Conservation (phyloP, 2,888 invertebrate species). For the Cephonodes hylas region DNA sequence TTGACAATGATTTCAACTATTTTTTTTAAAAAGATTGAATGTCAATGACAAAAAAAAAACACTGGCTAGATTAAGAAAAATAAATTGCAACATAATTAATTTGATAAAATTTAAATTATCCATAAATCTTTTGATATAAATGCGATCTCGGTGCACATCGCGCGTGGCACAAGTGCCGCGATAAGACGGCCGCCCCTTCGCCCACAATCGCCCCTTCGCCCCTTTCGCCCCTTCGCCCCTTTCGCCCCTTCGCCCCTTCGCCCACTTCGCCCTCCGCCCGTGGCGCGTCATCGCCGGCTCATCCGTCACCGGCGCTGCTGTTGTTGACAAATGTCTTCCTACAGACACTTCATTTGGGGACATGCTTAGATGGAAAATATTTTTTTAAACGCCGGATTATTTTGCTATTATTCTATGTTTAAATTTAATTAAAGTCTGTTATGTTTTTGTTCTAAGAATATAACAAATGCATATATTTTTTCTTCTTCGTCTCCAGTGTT, state of each 20-base stretch:
- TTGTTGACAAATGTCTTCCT: constrained; percentile 62
- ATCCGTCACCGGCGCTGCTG: constrained; percentile 63
- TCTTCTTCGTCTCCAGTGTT: no score
- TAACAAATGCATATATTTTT: no score
- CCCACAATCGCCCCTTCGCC: not conserved
- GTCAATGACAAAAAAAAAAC: not conserved
- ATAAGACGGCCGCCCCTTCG: constrained; percentile 8
- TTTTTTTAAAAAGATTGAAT: no score
- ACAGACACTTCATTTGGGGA: constrained; percentile 46
- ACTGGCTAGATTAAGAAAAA: no score
- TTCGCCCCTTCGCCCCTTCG: constrained; percentile 25
- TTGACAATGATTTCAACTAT: no score
- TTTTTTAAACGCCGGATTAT: constrained; percentile 24
- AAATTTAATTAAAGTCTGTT: not conserved
- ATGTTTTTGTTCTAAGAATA: not conserved
- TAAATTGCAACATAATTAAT: not conserved
- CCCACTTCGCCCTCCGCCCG: constrained; percentile 16
- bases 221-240: not conserved
- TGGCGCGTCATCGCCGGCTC: constrained; percentile 45
- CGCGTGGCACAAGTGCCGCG: constrained; percentile 11
- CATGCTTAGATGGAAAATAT: constrained; percentile 47
- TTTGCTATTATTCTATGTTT: not conserved
- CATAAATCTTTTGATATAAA: not conserved
- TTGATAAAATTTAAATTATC: not conserved
- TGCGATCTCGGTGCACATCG: constrained; percentile 7